Evolutionary conservation across 2,113 vertebrate species (phyloP).

Genomic region (Strix aluco): DNA sequence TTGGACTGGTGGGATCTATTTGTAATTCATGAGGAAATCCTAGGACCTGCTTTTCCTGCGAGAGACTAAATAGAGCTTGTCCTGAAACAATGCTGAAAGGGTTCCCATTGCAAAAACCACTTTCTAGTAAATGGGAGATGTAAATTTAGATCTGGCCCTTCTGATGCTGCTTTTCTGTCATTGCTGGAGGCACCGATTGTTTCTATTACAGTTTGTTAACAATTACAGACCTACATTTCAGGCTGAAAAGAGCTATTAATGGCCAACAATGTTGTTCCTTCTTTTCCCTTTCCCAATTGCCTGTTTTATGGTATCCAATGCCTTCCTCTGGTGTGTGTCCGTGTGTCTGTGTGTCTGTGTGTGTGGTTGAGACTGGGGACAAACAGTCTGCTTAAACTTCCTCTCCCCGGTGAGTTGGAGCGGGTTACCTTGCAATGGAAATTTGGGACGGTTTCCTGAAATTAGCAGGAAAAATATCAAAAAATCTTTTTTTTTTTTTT

Average conservation of each 20-base stretch:
- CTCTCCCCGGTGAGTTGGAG: conserved; percentile 28
- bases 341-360: background rate
- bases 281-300: background rate
- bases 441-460: conserved; percentile 69
- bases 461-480: conserved; percentile 29
- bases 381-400: conserved; percentile 55
- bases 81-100: conserved; percentile 51
- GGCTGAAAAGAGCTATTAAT: conserved; percentile 7
- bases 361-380: conserved; percentile 8
- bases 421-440: conserved; percentile 4
- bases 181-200: conserved; percentile 5
- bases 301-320: background rate
- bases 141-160: conserved; percentile 46
- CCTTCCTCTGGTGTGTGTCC: conserved; percentile 8
- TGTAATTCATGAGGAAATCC: conserved; percentile 43
- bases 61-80: background rate
- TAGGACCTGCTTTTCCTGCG: conserved; percentile 55
- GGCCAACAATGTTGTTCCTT: background rate
- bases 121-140: conserved; percentile 7
- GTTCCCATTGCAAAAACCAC: background rate
- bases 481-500: background rate
- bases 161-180: background rate
- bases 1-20: conserved; percentile 10
- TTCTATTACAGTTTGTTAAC: background rate
- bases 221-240: background rate